Percentiles rank a stretch among this genome's conserved stretches.
These are phyloP conservation scores for Catagonus wagneri DNA, from an alignment of 2,113 vertebrate species.

Conservation along the genomic window DNA sequence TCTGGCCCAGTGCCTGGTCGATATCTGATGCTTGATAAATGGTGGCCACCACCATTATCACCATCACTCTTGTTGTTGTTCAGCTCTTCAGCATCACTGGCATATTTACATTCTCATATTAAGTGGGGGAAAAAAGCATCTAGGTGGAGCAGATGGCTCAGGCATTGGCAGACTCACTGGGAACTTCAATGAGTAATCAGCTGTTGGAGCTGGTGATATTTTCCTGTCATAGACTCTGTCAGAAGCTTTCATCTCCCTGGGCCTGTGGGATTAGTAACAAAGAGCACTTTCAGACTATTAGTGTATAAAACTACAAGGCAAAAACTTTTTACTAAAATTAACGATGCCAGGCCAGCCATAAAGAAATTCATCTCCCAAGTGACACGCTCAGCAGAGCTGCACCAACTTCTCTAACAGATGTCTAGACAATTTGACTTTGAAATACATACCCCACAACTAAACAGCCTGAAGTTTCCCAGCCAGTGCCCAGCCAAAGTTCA, in stretches of 20 bases:
- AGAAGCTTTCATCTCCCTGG: slow-evolving; percentile 26
- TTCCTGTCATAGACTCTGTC: slow-evolving; percentile 40
- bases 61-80: background rate
- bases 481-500: slow-evolving; percentile 68
- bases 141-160: slow-evolving; percentile 61
- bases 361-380: slow-evolving; percentile 70
- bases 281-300: slow-evolving; percentile 65
- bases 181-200: slow-evolving; percentile 57
- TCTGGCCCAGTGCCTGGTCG: too few species aligned
- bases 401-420: slow-evolving; percentile 46
- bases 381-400: background rate
- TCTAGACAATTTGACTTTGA: slow-evolving; percentile 73
- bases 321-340: slow-evolving; percentile 77
- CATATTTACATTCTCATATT: slow-evolving; percentile 26
- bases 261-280: slow-evolving; percentile 62
- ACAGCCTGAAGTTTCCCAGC: slow-evolving; percentile 61
- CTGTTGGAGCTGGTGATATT: slow-evolving; percentile 40
- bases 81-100: background rate
- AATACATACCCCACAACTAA: slow-evolving; percentile 38
- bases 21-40: background rate
- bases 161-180: slow-evolving; percentile 40
- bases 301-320: slow-evolving; percentile 57
- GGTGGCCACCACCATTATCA: background rate
- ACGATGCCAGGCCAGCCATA: slow-evolving; percentile 53
- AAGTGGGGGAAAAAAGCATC: background rate